These are phyloP conservation scores for Contarinia nasturtii DNA, from an alignment of 1,140 invertebrate species.

Conservation along the genomic window DNA sequence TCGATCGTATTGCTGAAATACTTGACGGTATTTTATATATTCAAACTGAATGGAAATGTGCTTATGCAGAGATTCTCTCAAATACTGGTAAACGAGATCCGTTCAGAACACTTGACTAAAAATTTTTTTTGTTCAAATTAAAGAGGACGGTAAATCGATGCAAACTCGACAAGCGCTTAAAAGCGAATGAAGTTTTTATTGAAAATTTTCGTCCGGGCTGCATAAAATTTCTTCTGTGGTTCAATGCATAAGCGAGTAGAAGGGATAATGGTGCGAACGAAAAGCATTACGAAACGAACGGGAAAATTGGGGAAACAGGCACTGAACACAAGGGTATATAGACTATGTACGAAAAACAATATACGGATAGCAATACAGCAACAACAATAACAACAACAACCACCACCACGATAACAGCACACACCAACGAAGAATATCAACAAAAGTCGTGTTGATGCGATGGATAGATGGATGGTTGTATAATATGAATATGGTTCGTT, in stretches of 20 bases:
- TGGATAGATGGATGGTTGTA: no score
- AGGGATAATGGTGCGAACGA: not conserved
- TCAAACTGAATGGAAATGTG: slow-evolving; percentile 12
- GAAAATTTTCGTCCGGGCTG: slow-evolving; percentile 4
- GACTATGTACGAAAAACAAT: no score
- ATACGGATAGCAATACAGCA: no score
- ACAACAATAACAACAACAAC: no score
- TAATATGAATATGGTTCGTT: no score
- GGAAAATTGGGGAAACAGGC: not conserved
- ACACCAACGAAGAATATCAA: not conserved
- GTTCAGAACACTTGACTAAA: slow-evolving; percentile 1
- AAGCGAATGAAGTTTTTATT: slow-evolving; percentile 5
- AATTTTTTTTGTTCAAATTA: slow-evolving; percentile 4
- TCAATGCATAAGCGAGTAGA: not conserved
- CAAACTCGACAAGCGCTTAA: slow-evolving; percentile 6
- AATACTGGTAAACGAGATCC: not conserved
- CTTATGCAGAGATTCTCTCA: not conserved
- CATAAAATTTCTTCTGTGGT: not conserved
- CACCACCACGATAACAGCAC: not conserved
- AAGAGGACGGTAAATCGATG: slow-evolving; percentile 7
- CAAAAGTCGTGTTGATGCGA: no score
- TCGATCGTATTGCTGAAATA: slow-evolving; percentile 21
- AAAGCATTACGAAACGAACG: not conserved
- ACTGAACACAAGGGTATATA: no score
- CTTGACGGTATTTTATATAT: not conserved